phyloP scores from a whole-genome alignment of 2,797 vertebrate genomes.

The Gila robusta region DNA sequence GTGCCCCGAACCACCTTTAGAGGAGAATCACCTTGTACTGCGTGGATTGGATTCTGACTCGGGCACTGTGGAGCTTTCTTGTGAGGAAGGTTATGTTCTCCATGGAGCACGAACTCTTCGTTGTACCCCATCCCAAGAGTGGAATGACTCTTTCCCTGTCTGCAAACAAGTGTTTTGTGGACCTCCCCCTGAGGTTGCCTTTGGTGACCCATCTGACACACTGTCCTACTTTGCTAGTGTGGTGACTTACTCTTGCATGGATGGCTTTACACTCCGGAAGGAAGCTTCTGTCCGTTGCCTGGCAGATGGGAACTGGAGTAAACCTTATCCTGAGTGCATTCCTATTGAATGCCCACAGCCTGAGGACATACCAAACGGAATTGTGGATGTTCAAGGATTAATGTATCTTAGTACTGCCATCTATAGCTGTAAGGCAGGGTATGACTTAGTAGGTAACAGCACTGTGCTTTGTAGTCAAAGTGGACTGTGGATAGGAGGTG shows the following conservation, averaged over 20 bases:
- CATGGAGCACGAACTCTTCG: constrained; percentile 86
- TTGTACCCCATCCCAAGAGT: constrained; percentile 88
- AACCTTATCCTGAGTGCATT: constrained; percentile 89
- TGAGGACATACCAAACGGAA: constrained; percentile 89
- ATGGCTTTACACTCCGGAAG: constrained; percentile 88
- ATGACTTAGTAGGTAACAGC: constrained; percentile 87
- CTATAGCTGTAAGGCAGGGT: constrained; percentile 93
- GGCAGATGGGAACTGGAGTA: constrained; percentile 87
- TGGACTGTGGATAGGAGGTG: constrained; percentile 92
- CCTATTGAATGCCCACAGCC: constrained; percentile 95
- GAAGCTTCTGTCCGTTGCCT: constrained; percentile 82
- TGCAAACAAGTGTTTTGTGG: constrained; percentile 89
- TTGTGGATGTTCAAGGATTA: constrained; percentile 95
- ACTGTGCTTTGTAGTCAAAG: constrained; percentile 93
- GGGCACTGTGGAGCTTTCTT: constrained; percentile 87
- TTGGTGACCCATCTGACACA: constrained; percentile 79
- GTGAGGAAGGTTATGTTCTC: constrained; percentile 89
- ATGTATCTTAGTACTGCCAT: constrained; percentile 95
- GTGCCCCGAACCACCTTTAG: constrained; percentile 91
- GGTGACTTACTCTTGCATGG: constrained; percentile 88
- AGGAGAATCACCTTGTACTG: constrained; percentile 90
- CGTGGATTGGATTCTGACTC: constrained; percentile 83
- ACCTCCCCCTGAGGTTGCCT: constrained; percentile 86
- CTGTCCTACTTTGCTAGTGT: constrained; percentile 82
- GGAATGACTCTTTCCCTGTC: constrained; percentile 94